phyloP scores from a whole-genome alignment of 2,113 vertebrate genomes.

The Ellobius talpinus region DNA sequence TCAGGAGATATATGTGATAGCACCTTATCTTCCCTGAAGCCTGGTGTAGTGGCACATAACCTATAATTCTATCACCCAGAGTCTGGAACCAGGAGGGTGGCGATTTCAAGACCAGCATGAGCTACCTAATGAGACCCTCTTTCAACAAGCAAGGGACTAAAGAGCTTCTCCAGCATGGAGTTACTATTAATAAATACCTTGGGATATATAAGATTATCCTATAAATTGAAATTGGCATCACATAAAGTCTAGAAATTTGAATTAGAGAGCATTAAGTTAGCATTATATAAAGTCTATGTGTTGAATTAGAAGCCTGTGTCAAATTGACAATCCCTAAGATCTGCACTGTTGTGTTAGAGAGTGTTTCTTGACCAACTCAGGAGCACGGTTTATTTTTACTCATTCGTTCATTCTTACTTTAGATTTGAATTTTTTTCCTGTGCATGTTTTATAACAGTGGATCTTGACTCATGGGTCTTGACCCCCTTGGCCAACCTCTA shows the following conservation, averaged over 20 bases:
- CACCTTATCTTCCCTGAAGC: background rate
- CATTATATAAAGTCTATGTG: background rate
- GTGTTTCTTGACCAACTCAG: background rate
- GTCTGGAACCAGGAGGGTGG: background rate
- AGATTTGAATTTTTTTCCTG: slow-evolving; percentile 1
- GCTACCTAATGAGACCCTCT: background rate
- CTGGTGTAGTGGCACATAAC: background rate
- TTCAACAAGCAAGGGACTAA: background rate
- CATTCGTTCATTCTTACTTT: background rate
- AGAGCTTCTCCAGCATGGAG: background rate
- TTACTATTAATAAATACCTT: slow-evolving; percentile 20
- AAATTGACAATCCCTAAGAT: background rate
- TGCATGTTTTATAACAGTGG: background rate
- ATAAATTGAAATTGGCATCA: slow-evolving; percentile 49
- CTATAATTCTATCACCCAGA: background rate
- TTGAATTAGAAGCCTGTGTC: background rate
- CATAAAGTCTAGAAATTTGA: background rate
- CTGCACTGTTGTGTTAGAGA: background rate
- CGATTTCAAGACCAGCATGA: background rate
- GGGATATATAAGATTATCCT: background rate
- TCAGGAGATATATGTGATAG: background rate
- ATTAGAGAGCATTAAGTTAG: background rate
- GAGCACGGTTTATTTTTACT: background rate
- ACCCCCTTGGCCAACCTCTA: background rate
- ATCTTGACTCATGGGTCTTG: too few species aligned